Conservation (phyloP, 2,888 invertebrate species). For the Aleiodes alternator region DNA sequence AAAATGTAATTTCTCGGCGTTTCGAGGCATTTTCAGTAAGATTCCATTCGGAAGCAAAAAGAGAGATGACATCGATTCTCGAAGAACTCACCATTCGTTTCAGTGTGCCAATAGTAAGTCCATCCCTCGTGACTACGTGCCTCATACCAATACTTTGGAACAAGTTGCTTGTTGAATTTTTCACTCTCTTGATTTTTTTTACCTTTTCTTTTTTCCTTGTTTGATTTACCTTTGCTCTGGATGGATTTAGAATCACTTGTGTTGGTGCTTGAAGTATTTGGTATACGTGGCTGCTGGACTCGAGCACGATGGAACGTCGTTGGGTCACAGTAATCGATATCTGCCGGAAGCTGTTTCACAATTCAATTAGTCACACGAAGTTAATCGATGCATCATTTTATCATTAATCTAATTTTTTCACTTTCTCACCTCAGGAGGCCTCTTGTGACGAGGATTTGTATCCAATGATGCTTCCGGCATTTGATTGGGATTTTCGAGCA, state of each 20-base stretch:
- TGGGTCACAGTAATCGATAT: constrained; percentile 68
- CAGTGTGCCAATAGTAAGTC: constrained; percentile 91
- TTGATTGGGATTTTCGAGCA: constrained; percentile 56
- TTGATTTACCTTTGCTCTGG: constrained; percentile 60
- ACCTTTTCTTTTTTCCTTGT: constrained; percentile 63
- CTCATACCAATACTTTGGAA: constrained; percentile 85
- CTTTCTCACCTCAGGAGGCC: constrained; percentile 51
- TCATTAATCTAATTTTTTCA: neutral
- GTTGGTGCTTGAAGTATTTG: constrained; percentile 4
- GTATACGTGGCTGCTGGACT: constrained; percentile 75
- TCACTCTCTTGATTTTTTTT: constrained; percentile 64
- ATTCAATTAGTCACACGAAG: constrained; percentile 4
- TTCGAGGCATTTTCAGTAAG: too few relatives aligned
- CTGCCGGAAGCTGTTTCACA: constrained; percentile 58
- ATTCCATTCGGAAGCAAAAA: too few relatives aligned
- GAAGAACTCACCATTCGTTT: constrained; percentile 83
- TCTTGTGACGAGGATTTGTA: constrained; percentile 59
- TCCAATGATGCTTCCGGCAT: constrained; percentile 59
- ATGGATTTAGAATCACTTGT: constrained; percentile 6
- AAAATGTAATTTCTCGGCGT: too few relatives aligned
- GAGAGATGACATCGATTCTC: constrained; percentile 11
- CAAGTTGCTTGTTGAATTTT: constrained; percentile 51
- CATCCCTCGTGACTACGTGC: constrained; percentile 85
- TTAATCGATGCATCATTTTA: neutral
- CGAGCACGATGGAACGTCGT: constrained; percentile 48